Evolutionary conservation across 2,888 invertebrate genomes (phyloP).

Genomic region (Erannis defoliaria): DNA sequence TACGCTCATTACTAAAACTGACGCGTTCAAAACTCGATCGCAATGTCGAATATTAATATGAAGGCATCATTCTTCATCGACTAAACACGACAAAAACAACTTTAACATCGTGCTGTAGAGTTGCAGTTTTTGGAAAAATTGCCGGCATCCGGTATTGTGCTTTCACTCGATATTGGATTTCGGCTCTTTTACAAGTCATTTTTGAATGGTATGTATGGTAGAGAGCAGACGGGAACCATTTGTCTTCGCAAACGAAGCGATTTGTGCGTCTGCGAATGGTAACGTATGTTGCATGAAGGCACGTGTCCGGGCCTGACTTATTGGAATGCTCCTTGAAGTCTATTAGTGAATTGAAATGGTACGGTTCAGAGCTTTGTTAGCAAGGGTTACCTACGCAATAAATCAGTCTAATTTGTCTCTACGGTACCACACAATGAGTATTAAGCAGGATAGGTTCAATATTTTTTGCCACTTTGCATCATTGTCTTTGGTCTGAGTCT

Average conservation of each 20-base stretch:
- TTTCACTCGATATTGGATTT: constrained; percentile 70
- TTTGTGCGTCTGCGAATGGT: constrained; percentile 82
- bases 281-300: constrained; percentile 79
- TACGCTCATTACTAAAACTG: constrained; percentile 59
- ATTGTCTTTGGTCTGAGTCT: no score
- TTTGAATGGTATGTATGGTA: constrained; percentile 73
- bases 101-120: constrained; percentile 38
- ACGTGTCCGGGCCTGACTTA: constrained; percentile 76
- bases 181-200: constrained; percentile 75
- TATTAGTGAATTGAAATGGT: constrained; percentile 69
- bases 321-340: constrained; percentile 72
- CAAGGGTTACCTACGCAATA: constrained; percentile 12
- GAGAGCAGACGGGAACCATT: constrained; percentile 74
- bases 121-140: constrained; percentile 50
- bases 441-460: no score
- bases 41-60: constrained; percentile 59
- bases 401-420: constrained; percentile 31
- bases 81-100: constrained; percentile 50
- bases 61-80: constrained; percentile 63
- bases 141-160: constrained; percentile 49
- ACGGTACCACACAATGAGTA: constrained; percentile 11
- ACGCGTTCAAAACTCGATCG: constrained; percentile 53
- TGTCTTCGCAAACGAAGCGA: constrained; percentile 85
- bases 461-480: no score
- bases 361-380: constrained; percentile 31